Base-by-base conservation (phyloP, 2,797 vertebrate genomes). In the Pelodytes ibericus region DNA sequence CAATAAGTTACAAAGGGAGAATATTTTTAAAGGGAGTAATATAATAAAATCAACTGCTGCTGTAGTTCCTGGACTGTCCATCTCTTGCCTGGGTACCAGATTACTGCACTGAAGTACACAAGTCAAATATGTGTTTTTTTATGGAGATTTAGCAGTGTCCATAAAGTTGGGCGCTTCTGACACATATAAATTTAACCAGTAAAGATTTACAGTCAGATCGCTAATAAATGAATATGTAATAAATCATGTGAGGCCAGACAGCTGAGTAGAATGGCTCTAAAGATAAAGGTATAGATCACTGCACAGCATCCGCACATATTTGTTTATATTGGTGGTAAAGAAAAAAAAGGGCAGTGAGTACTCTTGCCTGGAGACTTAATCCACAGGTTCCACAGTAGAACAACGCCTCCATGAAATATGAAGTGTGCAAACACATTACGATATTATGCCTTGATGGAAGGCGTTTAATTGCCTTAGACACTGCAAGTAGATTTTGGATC, bases 261-360 rank as follows among this genome's bases (percentile, higher is more conserved):
- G 25, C 61, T 33, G 41, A 20, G 3, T 22, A 25, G 61, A 9
- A 64, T 11, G 16, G 61, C 18, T 22, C 39, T 44, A 41, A 39
- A 26, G 22, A 64, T 64, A 26, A 64, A 64, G 15, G 20, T 26
- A 53, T 18, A 49, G 29, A 18, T 49, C 26, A 22, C 39, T 29
- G 25, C 24, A 49, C 25, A 27, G 13, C 63, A 66, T 39, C 64
- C 7, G 22, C 39, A 20, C 20, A 39, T 31, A 62, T 62, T 13
- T 62, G 60, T 39, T 36, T 33, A 62, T 24, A 39, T 30, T 2
- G 4, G 9, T 24, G 30, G 30, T 36, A 36, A n/a, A n/a, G n/a
- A n/a, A n/a, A n/a, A 58, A 58, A 62, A 31, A 62, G 18, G 60
- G 18, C 60, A 61, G 18, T 26, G 18, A 16, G 29, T 33, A 49